Evolutionary conservation across 2,113 vertebrate genomes (phyloP).

Genomic region (Anas platyrhynchos): DNA sequence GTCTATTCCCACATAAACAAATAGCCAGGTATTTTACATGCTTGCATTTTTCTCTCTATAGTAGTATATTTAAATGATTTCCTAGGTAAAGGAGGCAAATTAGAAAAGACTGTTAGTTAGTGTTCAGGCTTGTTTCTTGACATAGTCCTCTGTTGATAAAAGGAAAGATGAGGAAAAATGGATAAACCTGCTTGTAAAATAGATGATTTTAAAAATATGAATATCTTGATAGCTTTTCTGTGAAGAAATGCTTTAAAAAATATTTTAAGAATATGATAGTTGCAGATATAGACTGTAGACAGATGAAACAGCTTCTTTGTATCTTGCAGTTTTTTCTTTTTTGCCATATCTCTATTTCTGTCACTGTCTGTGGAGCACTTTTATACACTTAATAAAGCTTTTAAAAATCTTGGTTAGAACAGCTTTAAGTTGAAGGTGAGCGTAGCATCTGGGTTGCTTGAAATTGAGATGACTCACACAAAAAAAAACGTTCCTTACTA

Average conservation of each 20-base stretch:
- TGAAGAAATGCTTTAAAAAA: background rate
- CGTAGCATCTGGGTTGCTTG: background rate
- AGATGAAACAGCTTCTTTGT: background rate
- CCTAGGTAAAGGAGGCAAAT: background rate
- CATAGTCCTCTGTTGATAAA: background rate
- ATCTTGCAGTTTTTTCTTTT: background rate
- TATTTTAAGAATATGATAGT: background rate
- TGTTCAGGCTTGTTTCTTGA: background rate
- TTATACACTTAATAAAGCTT: background rate
- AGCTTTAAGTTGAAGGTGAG: background rate
- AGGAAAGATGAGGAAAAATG: background rate
- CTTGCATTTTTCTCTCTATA: background rate
- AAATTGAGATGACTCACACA: background rate
- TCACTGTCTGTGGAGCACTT: background rate
- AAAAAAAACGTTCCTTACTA: background rate
- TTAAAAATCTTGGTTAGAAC: background rate
- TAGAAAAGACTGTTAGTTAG: background rate
- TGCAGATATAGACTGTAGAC: background rate
- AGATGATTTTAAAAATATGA: background rate
- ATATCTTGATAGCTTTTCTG: background rate
- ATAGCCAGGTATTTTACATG: background rate
- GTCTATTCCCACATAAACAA: background rate
- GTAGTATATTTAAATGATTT: background rate
- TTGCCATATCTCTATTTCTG: fast-evolving
- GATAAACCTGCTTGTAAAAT: background rate